These are phyloP conservation scores for Empidonax traillii DNA, from an alignment of 2,113 vertebrate species.

Conservation along the genomic window DNA sequence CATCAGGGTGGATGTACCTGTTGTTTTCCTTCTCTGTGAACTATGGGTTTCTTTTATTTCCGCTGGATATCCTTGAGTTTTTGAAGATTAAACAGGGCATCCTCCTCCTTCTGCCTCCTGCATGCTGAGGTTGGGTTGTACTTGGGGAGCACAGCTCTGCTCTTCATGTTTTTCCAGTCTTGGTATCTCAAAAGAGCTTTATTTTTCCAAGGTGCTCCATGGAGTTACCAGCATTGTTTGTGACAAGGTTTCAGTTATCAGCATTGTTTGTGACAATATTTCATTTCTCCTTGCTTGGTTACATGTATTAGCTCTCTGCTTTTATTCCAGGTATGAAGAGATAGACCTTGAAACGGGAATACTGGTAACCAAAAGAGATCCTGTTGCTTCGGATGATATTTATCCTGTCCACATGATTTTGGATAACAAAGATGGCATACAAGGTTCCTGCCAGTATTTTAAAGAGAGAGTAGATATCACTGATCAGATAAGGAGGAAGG, in stretches of 20 bases:
- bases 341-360: conserved; percentile 85
- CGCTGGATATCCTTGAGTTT: neutral
- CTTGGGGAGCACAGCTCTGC: neutral
- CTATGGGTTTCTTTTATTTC: neutral
- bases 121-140: accelerated
- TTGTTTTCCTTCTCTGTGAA: neutral
- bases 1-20: too few relatives aligned
- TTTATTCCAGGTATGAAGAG: conserved; percentile 80
- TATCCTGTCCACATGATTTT: conserved; percentile 85
- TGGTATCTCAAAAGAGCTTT: neutral
- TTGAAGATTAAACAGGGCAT: neutral
- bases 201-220: neutral
- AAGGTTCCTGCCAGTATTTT: conserved; percentile 89
- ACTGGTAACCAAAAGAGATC: conserved; percentile 70
- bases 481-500: conserved; percentile 74
- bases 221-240: neutral
- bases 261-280: neutral
- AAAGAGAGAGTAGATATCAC: conserved; percentile 83
- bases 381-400: conserved; percentile 70
- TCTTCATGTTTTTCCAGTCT: neutral
- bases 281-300: neutral
- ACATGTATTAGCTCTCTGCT: neutral
- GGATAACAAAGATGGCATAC: conserved; percentile 85
- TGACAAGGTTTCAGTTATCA: neutral
- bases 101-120: neutral